Evolutionary conservation across 2,113 vertebrate genomes (phyloP).

Genomic region (Meleagris gallopavo): DNA sequence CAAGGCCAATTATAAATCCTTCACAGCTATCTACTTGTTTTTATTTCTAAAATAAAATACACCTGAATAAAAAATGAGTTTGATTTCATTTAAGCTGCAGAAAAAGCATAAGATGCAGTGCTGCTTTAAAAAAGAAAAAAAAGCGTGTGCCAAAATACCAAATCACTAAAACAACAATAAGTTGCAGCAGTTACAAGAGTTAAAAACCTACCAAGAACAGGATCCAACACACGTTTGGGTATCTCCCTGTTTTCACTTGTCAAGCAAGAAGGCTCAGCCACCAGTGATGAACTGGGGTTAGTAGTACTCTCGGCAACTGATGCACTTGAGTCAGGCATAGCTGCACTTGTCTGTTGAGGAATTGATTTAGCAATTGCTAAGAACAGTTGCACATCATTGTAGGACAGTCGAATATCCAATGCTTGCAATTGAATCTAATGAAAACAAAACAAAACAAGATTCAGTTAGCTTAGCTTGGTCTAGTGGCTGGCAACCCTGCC

Average conservation of each 20-base stretch:
- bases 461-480: neutral
- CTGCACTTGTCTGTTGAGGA: slow-evolving; percentile 79
- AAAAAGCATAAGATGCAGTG: neutral
- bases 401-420: slow-evolving; percentile 94
- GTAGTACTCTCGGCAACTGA: neutral
- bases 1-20: neutral
- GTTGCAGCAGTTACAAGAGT: neutral
- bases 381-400: slow-evolving; percentile 97
- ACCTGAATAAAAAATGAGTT: neutral
- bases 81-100: neutral
- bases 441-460: neutral
- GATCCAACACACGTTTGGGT: slow-evolving; percentile 79
- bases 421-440: slow-evolving; percentile 92
- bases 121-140: neutral
- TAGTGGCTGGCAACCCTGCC: too few relatives aligned
- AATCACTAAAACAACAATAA: neutral
- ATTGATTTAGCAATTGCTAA: slow-evolving; percentile 95
- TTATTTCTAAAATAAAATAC: neutral
- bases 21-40: neutral
- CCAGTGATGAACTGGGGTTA: neutral
- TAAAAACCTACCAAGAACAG: slow-evolving; percentile 83
- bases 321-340: slow-evolving; percentile 14
- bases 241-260: slow-evolving; percentile 52
- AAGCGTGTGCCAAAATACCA: too few relatives aligned
- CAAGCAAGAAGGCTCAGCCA: slow-evolving; percentile 22